Percentiles rank a stretch among this genome's conserved stretches.
Evolutionary conservation across 2,888 invertebrate species (phyloP).

Genomic region (Drosophila meridionalis): DNA sequence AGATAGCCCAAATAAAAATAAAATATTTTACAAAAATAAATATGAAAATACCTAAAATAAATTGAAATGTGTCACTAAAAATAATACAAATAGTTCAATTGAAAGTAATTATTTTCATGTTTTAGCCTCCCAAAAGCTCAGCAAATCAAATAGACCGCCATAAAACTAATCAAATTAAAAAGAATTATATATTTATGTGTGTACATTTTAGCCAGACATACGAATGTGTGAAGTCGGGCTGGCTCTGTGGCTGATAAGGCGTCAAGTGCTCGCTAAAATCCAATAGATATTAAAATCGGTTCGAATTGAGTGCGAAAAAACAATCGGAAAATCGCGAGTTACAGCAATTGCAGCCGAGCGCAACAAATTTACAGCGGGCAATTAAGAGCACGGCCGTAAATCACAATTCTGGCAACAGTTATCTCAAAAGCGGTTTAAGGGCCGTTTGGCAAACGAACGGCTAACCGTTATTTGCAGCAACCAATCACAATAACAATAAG

Average conservation of each 20-base stretch:
- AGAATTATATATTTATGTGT: conserved; percentile 18
- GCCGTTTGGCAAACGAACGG: conserved; percentile 12
- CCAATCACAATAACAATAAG: conserved; percentile 33
- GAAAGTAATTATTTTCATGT: conserved; percentile 11
- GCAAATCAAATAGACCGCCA: conserved; percentile 45
- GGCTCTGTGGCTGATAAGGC: conserved; percentile 36
- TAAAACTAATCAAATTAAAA: conserved; percentile 63
- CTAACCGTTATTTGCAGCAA: conserved; percentile 35
- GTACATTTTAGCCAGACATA: not conserved
- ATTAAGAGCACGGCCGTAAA: conserved; percentile 57
- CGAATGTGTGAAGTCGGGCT: not conserved
- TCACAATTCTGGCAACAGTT: conserved; percentile 57
- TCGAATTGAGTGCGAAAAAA: conserved; percentile 35
- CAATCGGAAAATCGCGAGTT: conserved; percentile 35
- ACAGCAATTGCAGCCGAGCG: conserved; percentile 57
- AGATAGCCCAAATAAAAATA: not conserved
- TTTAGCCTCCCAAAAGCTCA: conserved; percentile 10
- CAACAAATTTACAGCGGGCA: conserved; percentile 63
- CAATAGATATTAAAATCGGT: conserved; percentile 43
- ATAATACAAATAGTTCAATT: not conserved
- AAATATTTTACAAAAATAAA: not conserved
- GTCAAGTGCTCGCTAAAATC: conserved; percentile 22
- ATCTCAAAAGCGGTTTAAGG: conserved; percentile 49
- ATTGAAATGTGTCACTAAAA: not conserved
- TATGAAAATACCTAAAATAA: not conserved